Conservation (phyloP, 2,888 invertebrate genomes). For the Xanthostigma xanthostigma region DNA sequence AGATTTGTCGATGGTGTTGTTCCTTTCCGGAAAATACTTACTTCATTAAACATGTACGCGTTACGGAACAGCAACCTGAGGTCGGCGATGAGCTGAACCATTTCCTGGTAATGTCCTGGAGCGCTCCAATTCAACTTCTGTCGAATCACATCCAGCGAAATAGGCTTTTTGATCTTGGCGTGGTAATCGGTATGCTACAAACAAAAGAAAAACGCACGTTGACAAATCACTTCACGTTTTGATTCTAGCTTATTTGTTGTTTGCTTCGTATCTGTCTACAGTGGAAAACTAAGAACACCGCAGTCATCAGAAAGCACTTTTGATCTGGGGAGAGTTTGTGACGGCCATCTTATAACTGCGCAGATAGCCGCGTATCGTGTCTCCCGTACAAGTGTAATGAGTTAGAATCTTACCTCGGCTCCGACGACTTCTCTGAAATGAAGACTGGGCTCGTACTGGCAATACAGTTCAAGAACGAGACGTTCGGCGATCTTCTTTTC, state of each 20-base stretch:
- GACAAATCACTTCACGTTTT: not conserved
- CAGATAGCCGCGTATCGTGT: no score
- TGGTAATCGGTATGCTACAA: slow-evolving; percentile 50
- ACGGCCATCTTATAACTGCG: no score
- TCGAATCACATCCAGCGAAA: slow-evolving; percentile 73
- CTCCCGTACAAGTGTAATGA: no score
- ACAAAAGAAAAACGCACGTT: slow-evolving; percentile 1
- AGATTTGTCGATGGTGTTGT: no score
- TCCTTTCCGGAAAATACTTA: slow-evolving; percentile 39
- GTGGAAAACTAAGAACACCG: not conserved
- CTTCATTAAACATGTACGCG: slow-evolving; percentile 72
- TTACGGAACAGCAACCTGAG: slow-evolving; percentile 76
- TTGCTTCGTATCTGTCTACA: not conserved
- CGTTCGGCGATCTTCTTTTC: slow-evolving; percentile 64
- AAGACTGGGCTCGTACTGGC: slow-evolving; percentile 78
- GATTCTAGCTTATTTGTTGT: no score
- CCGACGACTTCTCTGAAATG: slow-evolving; percentile 78
- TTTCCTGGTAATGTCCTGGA: slow-evolving; percentile 55
- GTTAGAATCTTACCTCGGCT: slow-evolving; percentile 40
- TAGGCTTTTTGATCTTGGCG: slow-evolving; percentile 58
- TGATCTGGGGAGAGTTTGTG: no score
- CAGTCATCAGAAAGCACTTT: no score
- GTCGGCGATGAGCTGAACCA: slow-evolving; percentile 65
- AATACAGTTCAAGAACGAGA: slow-evolving; percentile 77
- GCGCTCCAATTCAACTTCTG: slow-evolving; percentile 61